These are phyloP conservation scores for Lycocorax pyrrhopterus DNA, from an alignment of 2,113 vertebrate species.

Conservation along the genomic window DNA sequence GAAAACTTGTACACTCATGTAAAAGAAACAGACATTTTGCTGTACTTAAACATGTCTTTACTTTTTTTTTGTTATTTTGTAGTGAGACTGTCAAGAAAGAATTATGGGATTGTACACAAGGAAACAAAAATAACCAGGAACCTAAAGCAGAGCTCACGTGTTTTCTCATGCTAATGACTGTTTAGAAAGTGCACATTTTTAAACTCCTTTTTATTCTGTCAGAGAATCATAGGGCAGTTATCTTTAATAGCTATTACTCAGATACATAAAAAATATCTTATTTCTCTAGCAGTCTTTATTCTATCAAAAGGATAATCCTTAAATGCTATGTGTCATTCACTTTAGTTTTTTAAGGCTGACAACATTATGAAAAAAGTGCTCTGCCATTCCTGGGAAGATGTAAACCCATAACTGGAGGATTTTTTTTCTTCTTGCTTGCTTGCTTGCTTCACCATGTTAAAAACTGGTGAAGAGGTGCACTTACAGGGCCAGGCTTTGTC, in stretches of 20 bases:
- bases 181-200: not conserved
- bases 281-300: not conserved
- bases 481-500: not conserved
- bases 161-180: not conserved
- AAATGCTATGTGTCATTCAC: not conserved
- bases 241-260: not conserved
- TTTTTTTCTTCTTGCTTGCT: not conserved
- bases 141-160: not conserved
- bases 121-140: not conserved
- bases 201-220: not conserved
- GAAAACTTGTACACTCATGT: not conserved
- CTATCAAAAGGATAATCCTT: slow-evolving; percentile 12
- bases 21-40: not conserved
- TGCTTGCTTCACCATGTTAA: not conserved
- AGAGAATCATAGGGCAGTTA: not conserved
- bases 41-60: not conserved
- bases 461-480: not conserved
- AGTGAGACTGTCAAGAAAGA: not conserved
- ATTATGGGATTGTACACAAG: not conserved
- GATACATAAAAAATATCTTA: not conserved
- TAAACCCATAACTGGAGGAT: not conserved
- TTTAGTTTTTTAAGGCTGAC: not conserved
- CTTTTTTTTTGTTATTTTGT: not conserved
- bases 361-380: not conserved
- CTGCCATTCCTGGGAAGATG: not conserved